A percentile compares a stretch with the other conserved stretches of the same genome.
phyloP scores from a whole-genome alignment of 2,113 vertebrate species.

The Calidris pygmaea region DNA sequence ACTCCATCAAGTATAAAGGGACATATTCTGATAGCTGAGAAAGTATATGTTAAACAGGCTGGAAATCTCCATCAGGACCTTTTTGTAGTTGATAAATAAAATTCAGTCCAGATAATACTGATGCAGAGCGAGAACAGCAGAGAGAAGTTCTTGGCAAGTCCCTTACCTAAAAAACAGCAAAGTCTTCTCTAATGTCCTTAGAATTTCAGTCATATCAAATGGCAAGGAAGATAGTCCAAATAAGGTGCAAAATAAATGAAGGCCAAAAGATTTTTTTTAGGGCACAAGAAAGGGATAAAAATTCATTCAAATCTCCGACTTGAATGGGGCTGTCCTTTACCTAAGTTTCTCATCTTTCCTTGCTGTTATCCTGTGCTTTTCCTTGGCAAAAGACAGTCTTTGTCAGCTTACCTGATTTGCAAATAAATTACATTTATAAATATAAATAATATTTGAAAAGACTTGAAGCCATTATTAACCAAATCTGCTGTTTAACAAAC shows the following conservation, averaged over 20 bases:
- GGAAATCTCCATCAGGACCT: neutral
- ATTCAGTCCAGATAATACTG: neutral
- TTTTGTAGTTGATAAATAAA: neutral
- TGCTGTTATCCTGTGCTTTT: neutral
- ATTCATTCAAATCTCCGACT: neutral
- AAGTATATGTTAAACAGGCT: neutral
- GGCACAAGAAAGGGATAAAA: neutral
- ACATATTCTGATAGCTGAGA: neutral
- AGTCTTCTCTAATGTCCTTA: neutral
- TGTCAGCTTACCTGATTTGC: neutral
- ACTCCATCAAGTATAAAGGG: neutral
- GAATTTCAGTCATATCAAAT: neutral
- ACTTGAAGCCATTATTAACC: neutral
- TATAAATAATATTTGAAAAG: neutral
- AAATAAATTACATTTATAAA: neutral
- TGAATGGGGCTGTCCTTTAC: neutral
- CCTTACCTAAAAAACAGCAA: neutral
- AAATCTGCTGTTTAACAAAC: neutral
- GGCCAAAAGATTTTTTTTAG: neutral
- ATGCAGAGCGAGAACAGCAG: neutral
- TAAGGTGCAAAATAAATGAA: neutral
- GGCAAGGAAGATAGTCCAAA: neutral
- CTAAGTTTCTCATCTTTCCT: neutral
- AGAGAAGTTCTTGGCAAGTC: neutral
- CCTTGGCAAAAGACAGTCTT: neutral